Evolutionary conservation across 2,113 vertebrate species (phyloP), one percentile per base, ranked within the genome.

Genomic region (Microcebus jonahi): DNA sequence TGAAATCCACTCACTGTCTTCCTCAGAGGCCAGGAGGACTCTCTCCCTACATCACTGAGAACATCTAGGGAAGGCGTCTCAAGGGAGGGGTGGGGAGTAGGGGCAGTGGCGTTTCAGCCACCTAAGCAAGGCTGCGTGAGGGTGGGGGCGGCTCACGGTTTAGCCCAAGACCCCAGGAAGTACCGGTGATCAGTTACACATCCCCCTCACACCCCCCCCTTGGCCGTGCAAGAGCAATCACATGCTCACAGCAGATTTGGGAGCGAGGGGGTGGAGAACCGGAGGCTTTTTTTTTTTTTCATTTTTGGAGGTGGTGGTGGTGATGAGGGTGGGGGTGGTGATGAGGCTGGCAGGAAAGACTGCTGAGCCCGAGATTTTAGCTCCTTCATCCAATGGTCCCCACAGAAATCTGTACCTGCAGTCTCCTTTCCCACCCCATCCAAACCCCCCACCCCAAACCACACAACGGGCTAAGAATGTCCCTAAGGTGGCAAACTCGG

Each of bases 191-290:
- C 92, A 55, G 80, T 91, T 82, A 95, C 76, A 94, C 88, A 92
- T 88, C 71, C 92, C 80, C 67, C 61, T 29, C 27, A 29, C 27
- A 27, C 61, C 21, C 21, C 92, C 92, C 80, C 67, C 42, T 81
- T 18, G 77, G 95, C 96, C 39, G 55, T 27, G 85, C 84, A 27
- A 61, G 77, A 85, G 92, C 95, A 80, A 70, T 95, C 97, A 96
- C 95, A 94, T 87, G 93, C 96, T 36, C 67, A 5, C 0, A 31
- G 89, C 95, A 81, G 86, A 95, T 96, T 85, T 91, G 94, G 97
- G 95, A 91, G 39, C 6, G 68, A 94, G 98, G 91, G 57, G 95
- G 97, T 92, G 93, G 86, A 94, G 93, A 95, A 83, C 31, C 15
- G 82, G 31, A 25, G 70, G 15, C 65, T 70, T 18, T 8, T 84